Percentiles rank a stretch among this genome's conserved stretches.
Evolutionary conservation across 2,797 vertebrate species (phyloP).

Genomic region (Rhodeus uyekii): DNA sequence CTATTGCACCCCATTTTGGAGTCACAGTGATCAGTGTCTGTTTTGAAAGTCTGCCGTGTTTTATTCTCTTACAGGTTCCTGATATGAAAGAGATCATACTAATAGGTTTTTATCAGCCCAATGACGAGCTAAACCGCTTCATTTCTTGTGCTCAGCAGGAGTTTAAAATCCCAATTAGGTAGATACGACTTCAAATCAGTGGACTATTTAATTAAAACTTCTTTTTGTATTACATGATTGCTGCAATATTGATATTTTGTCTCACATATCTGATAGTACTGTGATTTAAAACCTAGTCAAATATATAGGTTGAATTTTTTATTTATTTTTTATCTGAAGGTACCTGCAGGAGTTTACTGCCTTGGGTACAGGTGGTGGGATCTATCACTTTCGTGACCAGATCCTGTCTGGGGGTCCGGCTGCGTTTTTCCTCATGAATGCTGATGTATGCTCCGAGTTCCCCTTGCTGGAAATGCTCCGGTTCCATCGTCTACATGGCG

Average conservation of each 20-base stretch:
- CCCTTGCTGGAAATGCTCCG: slow-evolving; percentile 90
- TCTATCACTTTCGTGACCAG: slow-evolving; percentile 99
- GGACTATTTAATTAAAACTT: not conserved
- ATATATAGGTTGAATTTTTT: not conserved
- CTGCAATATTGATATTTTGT: not conserved
- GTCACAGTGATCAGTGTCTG: not conserved
- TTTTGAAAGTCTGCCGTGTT: slow-evolving; percentile 12
- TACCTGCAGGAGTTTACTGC: slow-evolving; percentile 95
- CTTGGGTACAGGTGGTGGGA: slow-evolving; percentile 93
- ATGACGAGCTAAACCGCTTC: slow-evolving; percentile 91
- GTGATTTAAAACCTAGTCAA: not conserved
- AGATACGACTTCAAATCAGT: slow-evolving; percentile 25
- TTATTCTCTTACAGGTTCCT: slow-evolving; percentile 77
- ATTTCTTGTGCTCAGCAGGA: slow-evolving; percentile 88
- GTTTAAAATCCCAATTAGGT: slow-evolving; percentile 93
- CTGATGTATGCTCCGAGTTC: slow-evolving; percentile 94
- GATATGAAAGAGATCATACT: slow-evolving; percentile 95
- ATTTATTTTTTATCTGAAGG: slow-evolving; percentile 68
- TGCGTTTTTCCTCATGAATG: slow-evolving; percentile 93
- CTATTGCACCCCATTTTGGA: not conserved
- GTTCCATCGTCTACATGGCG: slow-evolving; percentile 80
- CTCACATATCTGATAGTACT: not conserved
- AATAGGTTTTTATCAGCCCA: slow-evolving; percentile 96
- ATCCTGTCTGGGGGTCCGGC: slow-evolving; percentile 90
- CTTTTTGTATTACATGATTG: not conserved